Conservation (phyloP, 2,113 vertebrate species). For the Platycercus adscitus region DNA sequence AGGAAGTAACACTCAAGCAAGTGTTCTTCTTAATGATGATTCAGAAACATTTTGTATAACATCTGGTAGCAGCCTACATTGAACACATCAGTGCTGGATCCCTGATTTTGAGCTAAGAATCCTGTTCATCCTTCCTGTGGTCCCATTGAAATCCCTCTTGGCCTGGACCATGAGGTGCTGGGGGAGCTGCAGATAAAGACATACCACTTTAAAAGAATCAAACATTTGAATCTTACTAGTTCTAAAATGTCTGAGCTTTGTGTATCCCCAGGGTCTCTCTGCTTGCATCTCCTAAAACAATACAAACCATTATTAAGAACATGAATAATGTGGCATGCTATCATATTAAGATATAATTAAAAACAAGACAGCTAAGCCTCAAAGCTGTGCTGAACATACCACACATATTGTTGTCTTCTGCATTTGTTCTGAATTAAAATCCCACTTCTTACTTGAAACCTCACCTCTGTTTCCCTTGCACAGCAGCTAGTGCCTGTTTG, state of each 20-base stretch:
- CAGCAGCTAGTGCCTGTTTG: not conserved
- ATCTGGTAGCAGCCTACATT: not conserved
- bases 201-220: not conserved
- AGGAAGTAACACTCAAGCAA: not conserved
- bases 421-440: constrained; percentile 46
- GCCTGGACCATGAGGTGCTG: not conserved
- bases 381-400: not conserved
- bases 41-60: not conserved
- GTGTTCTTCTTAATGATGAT: not conserved
- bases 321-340: constrained; percentile 1
- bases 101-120: not conserved
- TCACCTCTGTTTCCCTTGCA: not conserved
- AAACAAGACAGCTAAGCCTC: constrained; percentile 37
- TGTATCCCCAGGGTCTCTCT: constrained; percentile 20
- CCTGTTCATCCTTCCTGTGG: not conserved
- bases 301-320: constrained; percentile 20
- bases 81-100: not conserved
- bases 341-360: constrained; percentile 42
- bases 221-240: not conserved
- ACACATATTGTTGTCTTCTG: not conserved
- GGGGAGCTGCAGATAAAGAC: not conserved
- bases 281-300: constrained; percentile 35
- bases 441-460: not conserved
- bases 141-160: not conserved
- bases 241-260: constrained; percentile 4